These are phyloP conservation scores for Pseudococcus viburni DNA, from an alignment of 2,888 invertebrate species.

Conservation along the genomic window DNA sequence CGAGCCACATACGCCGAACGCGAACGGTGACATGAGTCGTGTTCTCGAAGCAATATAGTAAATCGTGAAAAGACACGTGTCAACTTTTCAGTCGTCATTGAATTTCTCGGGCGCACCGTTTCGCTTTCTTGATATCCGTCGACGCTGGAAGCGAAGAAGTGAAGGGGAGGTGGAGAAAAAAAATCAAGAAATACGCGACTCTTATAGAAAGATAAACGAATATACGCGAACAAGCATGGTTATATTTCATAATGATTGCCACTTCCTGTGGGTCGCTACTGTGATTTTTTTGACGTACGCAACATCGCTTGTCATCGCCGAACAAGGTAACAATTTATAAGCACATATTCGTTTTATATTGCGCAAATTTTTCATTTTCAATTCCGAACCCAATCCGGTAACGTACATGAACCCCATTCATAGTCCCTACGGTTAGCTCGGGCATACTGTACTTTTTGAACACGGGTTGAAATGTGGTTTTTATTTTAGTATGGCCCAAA, in stretches of 20 bases:
- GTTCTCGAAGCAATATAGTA: constrained; percentile 27
- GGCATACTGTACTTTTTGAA: no score
- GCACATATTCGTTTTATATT: background rate
- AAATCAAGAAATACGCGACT: constrained; percentile 34
- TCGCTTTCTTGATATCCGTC: constrained; percentile 15
- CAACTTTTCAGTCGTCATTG: constrained; percentile 50
- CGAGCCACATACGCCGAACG: background rate
- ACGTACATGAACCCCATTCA: no score
- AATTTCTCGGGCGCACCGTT: constrained; percentile 1
- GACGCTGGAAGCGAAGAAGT: constrained; percentile 63
- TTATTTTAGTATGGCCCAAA: no score
- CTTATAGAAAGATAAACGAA: constrained; percentile 33
- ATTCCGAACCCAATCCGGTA: background rate
- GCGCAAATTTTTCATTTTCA: constrained; percentile 32
- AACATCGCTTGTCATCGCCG: constrained; percentile 60
- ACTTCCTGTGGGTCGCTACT: constrained; percentile 63
- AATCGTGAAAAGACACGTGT: constrained; percentile 58
- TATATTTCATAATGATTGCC: constrained; percentile 65
- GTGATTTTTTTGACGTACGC: constrained; percentile 61
- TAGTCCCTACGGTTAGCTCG: no score
- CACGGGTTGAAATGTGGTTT: no score
- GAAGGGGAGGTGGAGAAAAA: constrained; percentile 67
- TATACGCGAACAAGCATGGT: constrained; percentile 59
- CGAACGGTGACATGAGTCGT: constrained; percentile 39
- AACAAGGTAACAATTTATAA: constrained; percentile 59